These are phyloP conservation scores for Drosophila elegans DNA, from an alignment of 1,140 invertebrate genomes.

Conservation along the genomic window DNA sequence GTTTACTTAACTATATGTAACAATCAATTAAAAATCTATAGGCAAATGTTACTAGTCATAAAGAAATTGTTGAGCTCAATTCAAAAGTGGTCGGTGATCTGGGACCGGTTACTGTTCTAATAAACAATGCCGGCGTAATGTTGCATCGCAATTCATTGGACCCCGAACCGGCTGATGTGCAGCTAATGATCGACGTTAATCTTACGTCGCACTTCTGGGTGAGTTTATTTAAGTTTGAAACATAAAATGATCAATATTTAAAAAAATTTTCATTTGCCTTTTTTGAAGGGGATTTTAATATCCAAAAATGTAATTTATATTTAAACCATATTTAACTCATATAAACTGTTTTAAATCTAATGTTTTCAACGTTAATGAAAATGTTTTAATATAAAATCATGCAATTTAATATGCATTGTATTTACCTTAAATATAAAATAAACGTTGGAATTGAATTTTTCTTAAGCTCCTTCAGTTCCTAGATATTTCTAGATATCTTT, in stretches of 20 bases:
- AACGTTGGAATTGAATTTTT: too few species aligned
- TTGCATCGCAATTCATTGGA: constrained; percentile 26
- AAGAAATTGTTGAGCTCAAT: constrained; percentile 33
- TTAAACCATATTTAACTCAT: too few species aligned
- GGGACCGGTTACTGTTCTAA: constrained; percentile 63
- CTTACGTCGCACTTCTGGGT: constrained; percentile 68
- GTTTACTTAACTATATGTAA: too few species aligned
- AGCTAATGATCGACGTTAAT: constrained; percentile 65
- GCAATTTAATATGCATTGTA: too few species aligned
- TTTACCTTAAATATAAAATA: too few species aligned
- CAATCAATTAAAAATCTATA: not conserved
- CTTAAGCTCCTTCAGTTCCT: too few species aligned
- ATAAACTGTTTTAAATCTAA: too few species aligned
- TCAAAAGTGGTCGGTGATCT: constrained; percentile 44
- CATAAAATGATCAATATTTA: too few species aligned
- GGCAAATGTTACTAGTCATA: constrained; percentile 46
- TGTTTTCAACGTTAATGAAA: not conserved
- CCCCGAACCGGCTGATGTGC: constrained; percentile 41
- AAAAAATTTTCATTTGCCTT: too few species aligned
- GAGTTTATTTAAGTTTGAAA: not conserved
- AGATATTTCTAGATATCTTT: not conserved
- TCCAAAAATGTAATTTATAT: too few species aligned
- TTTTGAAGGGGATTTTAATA: too few species aligned
- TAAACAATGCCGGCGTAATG: constrained; percentile 76
- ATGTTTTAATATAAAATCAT: not conserved